Evolutionary conservation across 2,797 vertebrate genomes (phyloP).

Genomic region (Sebastes cheni): DNA sequence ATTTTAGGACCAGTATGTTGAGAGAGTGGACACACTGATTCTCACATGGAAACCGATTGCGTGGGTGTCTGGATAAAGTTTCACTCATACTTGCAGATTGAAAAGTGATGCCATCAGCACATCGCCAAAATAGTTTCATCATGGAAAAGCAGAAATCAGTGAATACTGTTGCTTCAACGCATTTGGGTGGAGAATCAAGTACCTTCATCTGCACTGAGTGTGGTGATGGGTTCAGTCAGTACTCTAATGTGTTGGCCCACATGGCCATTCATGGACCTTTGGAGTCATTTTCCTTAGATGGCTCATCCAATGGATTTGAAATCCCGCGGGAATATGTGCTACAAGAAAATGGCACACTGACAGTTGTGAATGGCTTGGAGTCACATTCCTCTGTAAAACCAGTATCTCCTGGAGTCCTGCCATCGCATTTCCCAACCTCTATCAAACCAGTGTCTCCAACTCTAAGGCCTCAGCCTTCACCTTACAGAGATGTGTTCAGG

Average conservation of each 20-base stretch:
- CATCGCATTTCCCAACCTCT: conserved; percentile 52
- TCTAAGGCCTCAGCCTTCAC: conserved; percentile 20
- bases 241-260: conserved; percentile 79
- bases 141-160: conserved; percentile 78
- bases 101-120: conserved; percentile 69
- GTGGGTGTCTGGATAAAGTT: conserved; percentile 21
- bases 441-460: conserved; percentile 52
- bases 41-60: conserved; percentile 24
- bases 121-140: conserved; percentile 57
- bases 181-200: conserved; percentile 65
- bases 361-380: conserved; percentile 76
- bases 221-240: conserved; percentile 85
- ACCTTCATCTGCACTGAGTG: conserved; percentile 88
- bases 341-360: conserved; percentile 86
- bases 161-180: conserved; percentile 59
- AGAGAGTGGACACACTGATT: conserved; percentile 7
- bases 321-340: conserved; percentile 83
- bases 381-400: conserved; percentile 71
- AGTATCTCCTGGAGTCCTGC: conserved; percentile 62
- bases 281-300: conserved; percentile 80
- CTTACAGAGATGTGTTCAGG: conserved; percentile 47
- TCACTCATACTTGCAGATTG: background rate
- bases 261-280: conserved; percentile 82
- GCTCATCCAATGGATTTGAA: conserved; percentile 81
- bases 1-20: background rate